Evolutionary conservation across 1,140 invertebrate genomes (phyloP).

Genomic region (Rhyacophila brunnea): DNA sequence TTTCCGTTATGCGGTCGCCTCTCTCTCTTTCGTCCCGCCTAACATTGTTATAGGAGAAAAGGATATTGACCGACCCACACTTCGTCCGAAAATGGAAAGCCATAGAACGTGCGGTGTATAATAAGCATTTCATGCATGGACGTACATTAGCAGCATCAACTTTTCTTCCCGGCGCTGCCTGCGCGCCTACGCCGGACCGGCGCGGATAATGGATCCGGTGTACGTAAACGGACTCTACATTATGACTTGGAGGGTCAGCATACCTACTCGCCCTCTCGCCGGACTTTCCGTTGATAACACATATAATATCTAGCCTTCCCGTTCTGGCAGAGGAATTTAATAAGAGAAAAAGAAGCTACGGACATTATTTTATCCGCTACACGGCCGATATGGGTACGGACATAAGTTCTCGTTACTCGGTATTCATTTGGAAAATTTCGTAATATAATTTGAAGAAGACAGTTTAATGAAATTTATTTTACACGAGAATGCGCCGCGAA

Average conservation of each 20-base stretch:
- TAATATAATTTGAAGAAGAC: slow-evolving; percentile 34
- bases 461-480: slow-evolving; percentile 36
- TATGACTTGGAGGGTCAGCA: slow-evolving; percentile 55
- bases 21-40: slow-evolving; percentile 40
- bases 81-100: slow-evolving; percentile 20
- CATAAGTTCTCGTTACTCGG: slow-evolving; percentile 24
- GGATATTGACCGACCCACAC: slow-evolving; percentile 18
- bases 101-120: slow-evolving; percentile 55
- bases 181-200: slow-evolving; percentile 33
- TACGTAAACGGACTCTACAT: slow-evolving; percentile 55
- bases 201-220: slow-evolving; percentile 38
- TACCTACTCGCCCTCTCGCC: slow-evolving; percentile 33
- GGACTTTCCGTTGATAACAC: slow-evolving; percentile 25
- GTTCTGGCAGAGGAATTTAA: slow-evolving; percentile 18
- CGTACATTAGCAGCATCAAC: slow-evolving; percentile 32
- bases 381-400: slow-evolving; percentile 19
- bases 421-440: slow-evolving; percentile 31
- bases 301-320: slow-evolving; percentile 17
- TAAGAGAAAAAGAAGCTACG: slow-evolving; percentile 26
- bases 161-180: slow-evolving; percentile 1
- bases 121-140: slow-evolving; percentile 59
- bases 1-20: slow-evolving; percentile 53
- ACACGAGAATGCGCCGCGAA: slow-evolving; percentile 16
- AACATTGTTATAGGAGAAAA: slow-evolving; percentile 32
- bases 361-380: slow-evolving; percentile 28